Evolutionary conservation across 2,888 invertebrate genomes (phyloP).

Genomic region (Marasmarcha lunaedactyla): DNA sequence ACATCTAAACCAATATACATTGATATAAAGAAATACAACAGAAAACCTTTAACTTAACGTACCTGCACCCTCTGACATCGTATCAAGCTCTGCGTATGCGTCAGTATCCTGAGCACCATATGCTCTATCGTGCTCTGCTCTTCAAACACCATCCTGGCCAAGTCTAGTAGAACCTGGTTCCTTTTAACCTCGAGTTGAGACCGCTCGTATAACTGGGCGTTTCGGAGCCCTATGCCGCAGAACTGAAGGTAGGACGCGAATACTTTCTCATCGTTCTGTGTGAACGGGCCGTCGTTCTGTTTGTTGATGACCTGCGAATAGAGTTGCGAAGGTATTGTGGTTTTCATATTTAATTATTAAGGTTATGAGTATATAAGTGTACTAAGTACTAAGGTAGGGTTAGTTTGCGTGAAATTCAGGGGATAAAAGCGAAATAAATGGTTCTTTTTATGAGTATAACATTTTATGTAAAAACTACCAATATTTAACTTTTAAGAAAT

Average conservation of each 20-base stretch:
- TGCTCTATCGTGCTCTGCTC: slow-evolving; percentile 97
- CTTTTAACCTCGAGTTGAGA: slow-evolving; percentile 95
- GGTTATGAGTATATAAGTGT: no score
- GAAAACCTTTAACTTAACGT: no score
- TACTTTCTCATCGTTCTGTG: slow-evolving; percentile 88
- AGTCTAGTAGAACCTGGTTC: slow-evolving; percentile 92
- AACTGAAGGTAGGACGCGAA: slow-evolving; percentile 95
- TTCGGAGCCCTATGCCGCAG: slow-evolving; percentile 94
- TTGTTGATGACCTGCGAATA: slow-evolving; percentile 85
- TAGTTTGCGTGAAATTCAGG: no score
- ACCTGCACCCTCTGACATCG: slow-evolving; percentile 96
- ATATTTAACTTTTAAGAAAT: no score
- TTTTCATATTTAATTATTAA: slow-evolving; percentile 1
- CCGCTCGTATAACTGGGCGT: slow-evolving; percentile 96
- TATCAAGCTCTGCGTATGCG: slow-evolving; percentile 93
- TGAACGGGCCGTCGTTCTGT: slow-evolving; percentile 86
- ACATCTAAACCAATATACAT: no score
- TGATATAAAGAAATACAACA: no score
- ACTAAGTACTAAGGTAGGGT: no score
- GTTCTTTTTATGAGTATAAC: no score
- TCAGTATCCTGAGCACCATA: slow-evolving; percentile 92
- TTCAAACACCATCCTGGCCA: slow-evolving; percentile 97
- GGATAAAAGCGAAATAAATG: no score
- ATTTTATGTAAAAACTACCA: no score
- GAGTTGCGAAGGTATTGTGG: no score